Evolutionary conservation across 2,113 vertebrate species (phyloP), one percentile per base, ranked within the genome.

Genomic region (Clinocottus analis): DNA sequence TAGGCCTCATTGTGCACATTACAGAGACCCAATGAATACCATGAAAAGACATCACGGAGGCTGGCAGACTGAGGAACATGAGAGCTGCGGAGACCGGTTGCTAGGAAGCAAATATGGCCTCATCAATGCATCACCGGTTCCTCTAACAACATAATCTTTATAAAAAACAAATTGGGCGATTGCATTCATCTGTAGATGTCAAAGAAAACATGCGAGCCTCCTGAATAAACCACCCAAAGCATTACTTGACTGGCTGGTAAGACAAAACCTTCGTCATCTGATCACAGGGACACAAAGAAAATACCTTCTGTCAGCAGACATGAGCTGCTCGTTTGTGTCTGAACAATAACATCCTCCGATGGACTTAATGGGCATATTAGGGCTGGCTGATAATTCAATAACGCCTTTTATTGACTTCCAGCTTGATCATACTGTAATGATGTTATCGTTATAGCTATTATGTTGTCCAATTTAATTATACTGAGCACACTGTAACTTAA

Each of bases 101-200:
- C 93, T 94, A 94, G 93, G 94, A 92, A 39, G 88, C 93, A 90
- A 93, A 92, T 85, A 89, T 92, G 90, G 87, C 85, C 89, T 89
- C 88, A 89, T 91, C 89, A 87, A 92, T 85, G 92, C 88, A 93
- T 89, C 91, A 80, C 83, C 21, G 68, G 75, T 62, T 87, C 83
- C 73, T 90, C 74, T 83, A 89, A 91, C 86, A 85, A 92, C 93
- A 90, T 89, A 89, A 90, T 93, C 89, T 92, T 90, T 83, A 85
- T 90, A 72, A 88, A 89, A 89, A 88, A 89, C 90, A 91, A 91
- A 93, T 88, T 87, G 85, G 77, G 39, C 45, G 65, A 83, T 75
- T 63, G 84, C 73, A 88, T 89, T 90, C 82, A 85, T 86, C 81
- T 84, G 80, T 43, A 77, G 76, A 75, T 77, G 80, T 89, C 84